phyloP scores from a whole-genome alignment of 2,888 invertebrate species.

The Melanchra persicariae region DNA sequence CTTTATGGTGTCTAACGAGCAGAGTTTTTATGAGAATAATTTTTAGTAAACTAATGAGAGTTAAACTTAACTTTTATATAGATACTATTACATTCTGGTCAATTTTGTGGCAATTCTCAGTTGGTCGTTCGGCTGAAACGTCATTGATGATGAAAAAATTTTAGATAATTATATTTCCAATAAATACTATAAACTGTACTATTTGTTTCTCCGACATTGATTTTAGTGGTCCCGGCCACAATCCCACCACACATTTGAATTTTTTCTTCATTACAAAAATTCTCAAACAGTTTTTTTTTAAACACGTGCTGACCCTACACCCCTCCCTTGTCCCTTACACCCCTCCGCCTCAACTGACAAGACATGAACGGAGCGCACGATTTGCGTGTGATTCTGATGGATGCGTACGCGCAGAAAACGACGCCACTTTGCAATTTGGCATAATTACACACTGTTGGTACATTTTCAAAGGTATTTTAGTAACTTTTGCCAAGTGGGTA shows the following conservation, averaged over 20 bases:
- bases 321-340: conserved; percentile 19
- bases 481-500: conserved; percentile 5
- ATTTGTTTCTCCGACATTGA: too few species aligned
- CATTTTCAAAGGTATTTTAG: conserved; percentile 25
- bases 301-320: conserved; percentile 58
- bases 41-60: neutral
- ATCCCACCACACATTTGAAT: neutral
- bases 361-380: conserved; percentile 70
- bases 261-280: neutral
- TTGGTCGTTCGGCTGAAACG: neutral
- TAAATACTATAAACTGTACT: neutral
- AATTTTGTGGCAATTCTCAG: neutral
- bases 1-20: neutral
- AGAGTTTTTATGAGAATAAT: neutral
- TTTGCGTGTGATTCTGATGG: conserved; percentile 78
- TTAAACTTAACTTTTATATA: neutral
- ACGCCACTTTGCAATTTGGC: conserved; percentile 66
- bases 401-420: conserved; percentile 64
- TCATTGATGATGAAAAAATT: neutral
- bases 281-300: conserved; percentile 7
- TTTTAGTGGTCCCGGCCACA: too few species aligned
- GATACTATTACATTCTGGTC: neutral
- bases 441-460: conserved; percentile 51
- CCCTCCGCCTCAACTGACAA: conserved; percentile 54
- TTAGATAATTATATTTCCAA: neutral